Evolutionary conservation across 1,140 invertebrate species (phyloP), one percentile per base, ranked within the genome.

Genomic region (Pseudomyrmex gracilis): DNA sequence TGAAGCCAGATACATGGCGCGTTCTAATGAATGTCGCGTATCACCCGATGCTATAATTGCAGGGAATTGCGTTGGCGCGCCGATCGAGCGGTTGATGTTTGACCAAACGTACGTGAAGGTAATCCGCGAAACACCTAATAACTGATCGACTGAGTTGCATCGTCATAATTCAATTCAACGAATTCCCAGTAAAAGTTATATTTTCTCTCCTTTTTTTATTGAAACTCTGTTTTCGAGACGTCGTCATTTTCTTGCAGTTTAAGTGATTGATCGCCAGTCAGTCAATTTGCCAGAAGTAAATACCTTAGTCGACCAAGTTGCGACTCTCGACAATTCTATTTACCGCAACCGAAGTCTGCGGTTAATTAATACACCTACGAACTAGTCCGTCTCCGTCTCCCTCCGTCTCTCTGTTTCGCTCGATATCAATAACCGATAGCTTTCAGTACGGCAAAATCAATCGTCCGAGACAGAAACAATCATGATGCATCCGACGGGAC

Each of bases 1-100:
- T 80, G 68, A 87, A 77, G 71, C 68, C 55, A 60, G 67, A 49
- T 74, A 73, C 61, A 60, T n/a, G 67, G 57, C 61, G 17, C 77
- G 83, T 87, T 84, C 85, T 84, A 87, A 87, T 58, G 80, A 51
- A 60, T 74, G 67, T 76, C 73, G 45, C 49, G 67, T 83, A 86
- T 86, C 67, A 74, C 57, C 22, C 49, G 13, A 68, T 43, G 66
- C 73, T 64, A 83, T 77, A 87, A 87, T 87, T 87, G 68, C 73
- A 45, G 63, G 10, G 71, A 83, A 86, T 87, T 86, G 70, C 57
- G 60, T 66, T 67, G 53, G 20, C 45, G 47, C 34, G 12, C 3
- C 66, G 67, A 58, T 80, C 76, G 76, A 80, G 71, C 58, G 43
- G 43, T 71, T 70, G 71, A 80, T 70, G 66, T 80, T 71, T 80